A percentile compares a stretch with the other conserved stretches of the same genome.
Evolutionary conservation across 1,140 invertebrate genomes (phyloP).

Genomic region (Cylas formicarius): DNA sequence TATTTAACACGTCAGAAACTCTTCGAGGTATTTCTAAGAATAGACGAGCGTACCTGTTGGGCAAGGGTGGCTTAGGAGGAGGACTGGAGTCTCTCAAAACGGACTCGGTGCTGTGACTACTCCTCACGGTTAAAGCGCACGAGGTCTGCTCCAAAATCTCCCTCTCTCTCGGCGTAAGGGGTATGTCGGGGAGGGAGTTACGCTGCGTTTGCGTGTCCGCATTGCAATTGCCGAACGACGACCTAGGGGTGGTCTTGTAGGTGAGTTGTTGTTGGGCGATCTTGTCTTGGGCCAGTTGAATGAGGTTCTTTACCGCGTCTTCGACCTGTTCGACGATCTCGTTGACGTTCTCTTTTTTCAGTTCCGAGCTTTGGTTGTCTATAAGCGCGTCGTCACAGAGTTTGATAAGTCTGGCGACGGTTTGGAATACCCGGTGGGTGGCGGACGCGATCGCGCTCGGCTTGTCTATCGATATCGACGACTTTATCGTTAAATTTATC

Average conservation of each 20-base stretch:
- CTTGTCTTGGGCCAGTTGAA: slow-evolving; percentile 58
- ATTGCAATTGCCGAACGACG: slow-evolving; percentile 34
- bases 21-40: not conserved
- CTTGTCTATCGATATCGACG: slow-evolving; percentile 39
- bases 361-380: slow-evolving; percentile 54
- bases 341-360: slow-evolving; percentile 66
- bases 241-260: slow-evolving; percentile 40
- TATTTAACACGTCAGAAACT: slow-evolving; percentile 2
- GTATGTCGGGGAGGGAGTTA: slow-evolving; percentile 73
- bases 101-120: slow-evolving; percentile 70
- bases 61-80: slow-evolving; percentile 81
- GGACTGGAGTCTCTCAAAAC: slow-evolving; percentile 43
- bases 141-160: slow-evolving; percentile 59
- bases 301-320: slow-evolving; percentile 68
- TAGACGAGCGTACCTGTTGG: slow-evolving; percentile 46
- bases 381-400: slow-evolving; percentile 84
- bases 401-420: slow-evolving; percentile 72
- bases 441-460: slow-evolving; percentile 56
- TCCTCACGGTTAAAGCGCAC: slow-evolving; percentile 45
- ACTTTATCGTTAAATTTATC: slow-evolving; percentile 62
- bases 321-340: slow-evolving; percentile 71
- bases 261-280: slow-evolving; percentile 48
- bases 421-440: slow-evolving; percentile 79
- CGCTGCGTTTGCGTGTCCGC: slow-evolving; percentile 46
- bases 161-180: slow-evolving; percentile 66